phyloP scores from a whole-genome alignment of 2,888 invertebrate genomes.

The Tiliacea citrago region DNA sequence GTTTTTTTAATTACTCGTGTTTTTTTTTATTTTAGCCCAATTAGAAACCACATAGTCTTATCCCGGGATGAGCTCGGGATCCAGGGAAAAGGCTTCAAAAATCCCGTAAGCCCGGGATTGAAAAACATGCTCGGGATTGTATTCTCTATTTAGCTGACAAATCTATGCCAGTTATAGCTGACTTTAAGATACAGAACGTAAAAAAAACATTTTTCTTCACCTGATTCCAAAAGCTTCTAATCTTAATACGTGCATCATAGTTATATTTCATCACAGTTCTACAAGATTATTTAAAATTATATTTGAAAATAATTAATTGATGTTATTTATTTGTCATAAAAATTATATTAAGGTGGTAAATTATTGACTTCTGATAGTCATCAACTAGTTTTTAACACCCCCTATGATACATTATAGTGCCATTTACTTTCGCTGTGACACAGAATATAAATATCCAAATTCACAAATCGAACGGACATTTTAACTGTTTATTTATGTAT shows the following conservation, averaged over 20 bases:
- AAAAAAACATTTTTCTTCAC: background rate
- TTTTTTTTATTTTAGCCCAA: no score
- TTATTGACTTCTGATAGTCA: conserved; percentile 18
- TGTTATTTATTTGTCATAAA: conserved; percentile 32
- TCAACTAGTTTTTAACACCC: conserved; percentile 24
- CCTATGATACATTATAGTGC: conserved; percentile 41
- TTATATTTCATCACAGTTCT: conserved; percentile 10
- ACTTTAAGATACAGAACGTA: background rate
- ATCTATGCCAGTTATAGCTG: background rate
- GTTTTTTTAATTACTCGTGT: no score
- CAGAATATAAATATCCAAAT: conserved; percentile 45
- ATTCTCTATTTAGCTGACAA: no score
- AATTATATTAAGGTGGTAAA: conserved; percentile 17
- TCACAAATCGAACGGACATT: conserved; percentile 44
- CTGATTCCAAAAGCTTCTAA: background rate
- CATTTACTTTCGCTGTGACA: conserved; percentile 40
- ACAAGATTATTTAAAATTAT: background rate
- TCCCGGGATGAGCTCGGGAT: no score
- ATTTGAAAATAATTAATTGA: conserved; percentile 3
- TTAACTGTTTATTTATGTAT: conserved; percentile 52
- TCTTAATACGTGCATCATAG: background rate
- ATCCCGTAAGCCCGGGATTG: no score
- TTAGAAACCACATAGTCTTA: no score
- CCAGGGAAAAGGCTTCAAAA: no score
- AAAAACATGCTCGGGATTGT: no score